phyloP scores from a whole-genome alignment of 1,140 invertebrate genomes.

The Medauroidea extradentata region DNA sequence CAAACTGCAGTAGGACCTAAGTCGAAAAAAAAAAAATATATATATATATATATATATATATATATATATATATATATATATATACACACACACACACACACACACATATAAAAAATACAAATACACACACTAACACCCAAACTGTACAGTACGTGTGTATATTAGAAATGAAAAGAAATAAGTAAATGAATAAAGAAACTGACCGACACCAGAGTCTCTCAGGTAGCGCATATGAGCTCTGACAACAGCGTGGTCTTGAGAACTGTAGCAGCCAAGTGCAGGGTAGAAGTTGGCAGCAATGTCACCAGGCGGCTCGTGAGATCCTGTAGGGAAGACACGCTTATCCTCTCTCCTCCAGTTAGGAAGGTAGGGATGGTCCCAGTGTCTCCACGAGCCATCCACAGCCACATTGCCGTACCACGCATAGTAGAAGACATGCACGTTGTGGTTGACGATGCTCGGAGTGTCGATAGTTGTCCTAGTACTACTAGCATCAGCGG shows the following conservation, averaged over 20 bases:
- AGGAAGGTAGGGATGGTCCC: constrained; percentile 47
- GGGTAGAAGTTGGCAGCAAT: constrained; percentile 49
- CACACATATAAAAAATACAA: no score
- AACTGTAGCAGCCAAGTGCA: constrained; percentile 47
- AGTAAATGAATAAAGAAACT: no score
- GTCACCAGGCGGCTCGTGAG: constrained; percentile 43
- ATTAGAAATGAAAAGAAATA: no score
- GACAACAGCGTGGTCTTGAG: constrained; percentile 43
- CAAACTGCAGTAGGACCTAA: no score
- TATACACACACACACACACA: no score
- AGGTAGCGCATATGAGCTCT: constrained; percentile 46
- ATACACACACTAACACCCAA: no score
- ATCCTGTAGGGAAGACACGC: constrained; percentile 42
- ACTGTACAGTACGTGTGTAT: no score
- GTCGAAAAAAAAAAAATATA: no score
- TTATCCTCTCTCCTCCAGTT: constrained; percentile 47
- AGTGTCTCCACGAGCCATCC: constrained; percentile 46
- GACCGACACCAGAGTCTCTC: constrained; percentile 42
- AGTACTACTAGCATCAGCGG: no score
- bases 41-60: no score
- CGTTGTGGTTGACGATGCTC: constrained; percentile 37
- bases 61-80: no score
- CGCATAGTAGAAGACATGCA: constrained; percentile 50
- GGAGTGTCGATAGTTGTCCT: no score
- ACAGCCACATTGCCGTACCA: constrained; percentile 46